phyloP scores from a whole-genome alignment of 2,113 vertebrate genomes.

The Dunckerocampus dactyliophorus region DNA sequence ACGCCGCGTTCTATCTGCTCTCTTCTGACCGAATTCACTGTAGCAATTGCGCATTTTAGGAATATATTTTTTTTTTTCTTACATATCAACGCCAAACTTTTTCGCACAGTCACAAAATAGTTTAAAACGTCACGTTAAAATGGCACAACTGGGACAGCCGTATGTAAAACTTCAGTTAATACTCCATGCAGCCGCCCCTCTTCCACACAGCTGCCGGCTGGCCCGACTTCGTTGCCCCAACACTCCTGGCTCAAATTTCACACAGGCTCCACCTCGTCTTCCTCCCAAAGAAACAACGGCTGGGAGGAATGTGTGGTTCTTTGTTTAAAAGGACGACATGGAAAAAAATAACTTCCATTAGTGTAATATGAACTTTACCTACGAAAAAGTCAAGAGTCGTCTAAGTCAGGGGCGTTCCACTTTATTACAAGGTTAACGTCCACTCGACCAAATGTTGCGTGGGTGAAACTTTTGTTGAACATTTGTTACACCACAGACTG shows the following conservation, averaged over 20 bases:
- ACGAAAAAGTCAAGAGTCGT: too few species aligned
- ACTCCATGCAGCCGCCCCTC: slow-evolving; percentile 2
- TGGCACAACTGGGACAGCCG: not conserved
- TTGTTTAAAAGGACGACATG: slow-evolving; percentile 44
- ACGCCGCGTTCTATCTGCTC: too few species aligned
- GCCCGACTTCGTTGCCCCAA: slow-evolving; percentile 48
- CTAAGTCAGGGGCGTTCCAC: too few species aligned
- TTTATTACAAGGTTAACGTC: too few species aligned
- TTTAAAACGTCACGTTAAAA: too few species aligned
- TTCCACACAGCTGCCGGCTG: slow-evolving; percentile 47
- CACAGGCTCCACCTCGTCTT: slow-evolving; percentile 75
- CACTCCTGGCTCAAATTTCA: slow-evolving; percentile 71
- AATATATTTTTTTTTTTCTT: too few species aligned
- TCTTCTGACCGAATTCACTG: too few species aligned
- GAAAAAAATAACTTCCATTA: not conserved
- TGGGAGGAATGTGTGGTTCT: slow-evolving; percentile 67
- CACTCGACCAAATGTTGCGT: too few species aligned
- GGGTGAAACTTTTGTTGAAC: too few species aligned
- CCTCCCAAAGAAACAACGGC: slow-evolving; percentile 58
- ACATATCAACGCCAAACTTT: too few species aligned
- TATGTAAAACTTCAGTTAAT: not conserved
- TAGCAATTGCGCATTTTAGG: too few species aligned
- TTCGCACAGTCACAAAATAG: too few species aligned
- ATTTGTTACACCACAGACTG: not conserved
- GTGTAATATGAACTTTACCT: not conserved